phyloP scores from a whole-genome alignment of 2,797 vertebrate genomes.

The Hydrocynus forskahlii region DNA sequence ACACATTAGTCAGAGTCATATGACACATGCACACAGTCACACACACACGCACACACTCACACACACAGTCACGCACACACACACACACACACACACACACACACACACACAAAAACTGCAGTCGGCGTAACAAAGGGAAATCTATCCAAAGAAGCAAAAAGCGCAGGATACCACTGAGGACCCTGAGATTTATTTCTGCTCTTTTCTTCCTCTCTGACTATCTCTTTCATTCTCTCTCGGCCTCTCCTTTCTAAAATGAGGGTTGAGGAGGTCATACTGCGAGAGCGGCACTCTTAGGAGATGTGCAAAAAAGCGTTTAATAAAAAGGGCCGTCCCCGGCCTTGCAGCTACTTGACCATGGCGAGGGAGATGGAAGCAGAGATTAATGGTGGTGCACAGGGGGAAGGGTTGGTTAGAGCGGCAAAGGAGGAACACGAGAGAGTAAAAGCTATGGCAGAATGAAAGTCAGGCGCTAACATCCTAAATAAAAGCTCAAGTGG shows the following conservation, averaged over 20 bases:
- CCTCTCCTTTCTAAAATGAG: background rate
- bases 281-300: slow-evolving; percentile 47
- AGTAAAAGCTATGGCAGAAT: slow-evolving; percentile 21
- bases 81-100: background rate
- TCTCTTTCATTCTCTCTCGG: background rate
- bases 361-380: slow-evolving; percentile 53
- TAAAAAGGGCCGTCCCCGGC: slow-evolving; percentile 60
- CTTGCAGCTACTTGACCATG: slow-evolving; percentile 59
- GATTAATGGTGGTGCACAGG: slow-evolving; percentile 46
- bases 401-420: background rate
- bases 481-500: background rate
- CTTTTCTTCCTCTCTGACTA: background rate
- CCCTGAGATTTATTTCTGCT: slow-evolving; percentile 11
- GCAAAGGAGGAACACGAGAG: background rate
- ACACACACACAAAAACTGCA: background rate
- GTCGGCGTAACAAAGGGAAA: background rate
- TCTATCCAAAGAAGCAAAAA: background rate
- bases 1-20: slow-evolving; percentile 15
- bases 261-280: slow-evolving; percentile 1
- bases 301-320: slow-evolving; percentile 56
- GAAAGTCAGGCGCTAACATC: slow-evolving; percentile 12
- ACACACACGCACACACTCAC: background rate
- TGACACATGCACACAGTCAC: slow-evolving; percentile 13
- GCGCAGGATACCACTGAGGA: slow-evolving; percentile 5
- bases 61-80: slow-evolving; percentile 3